Percentiles rank a stretch among this genome's conserved stretches.
phyloP scores from a whole-genome alignment of 2,797 vertebrate genomes.

The Glossophaga mutica region DNA sequence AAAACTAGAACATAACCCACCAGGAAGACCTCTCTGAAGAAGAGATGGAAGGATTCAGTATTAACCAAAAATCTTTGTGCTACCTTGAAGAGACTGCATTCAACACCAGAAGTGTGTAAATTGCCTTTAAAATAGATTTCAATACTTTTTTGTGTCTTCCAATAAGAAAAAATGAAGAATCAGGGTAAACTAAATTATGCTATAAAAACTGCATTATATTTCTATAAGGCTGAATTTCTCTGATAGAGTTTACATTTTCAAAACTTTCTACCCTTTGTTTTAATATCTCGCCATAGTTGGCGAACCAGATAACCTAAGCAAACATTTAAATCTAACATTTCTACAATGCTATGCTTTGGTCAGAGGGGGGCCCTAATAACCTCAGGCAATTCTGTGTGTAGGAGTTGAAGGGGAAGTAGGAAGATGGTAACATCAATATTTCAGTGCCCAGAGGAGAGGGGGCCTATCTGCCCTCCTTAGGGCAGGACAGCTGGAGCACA shows the following conservation, averaged over 20 bases:
- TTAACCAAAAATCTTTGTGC: neutral
- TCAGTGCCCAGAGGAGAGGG: neutral
- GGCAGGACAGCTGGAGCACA: neutral
- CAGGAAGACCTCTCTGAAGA: neutral
- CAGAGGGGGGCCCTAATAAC: neutral
- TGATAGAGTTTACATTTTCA: neutral
- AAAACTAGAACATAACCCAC: no score
- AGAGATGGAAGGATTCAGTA: neutral
- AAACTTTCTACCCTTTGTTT: neutral
- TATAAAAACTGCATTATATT: neutral
- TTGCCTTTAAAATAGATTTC: neutral
- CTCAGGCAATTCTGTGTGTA: neutral
- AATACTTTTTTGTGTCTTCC: neutral
- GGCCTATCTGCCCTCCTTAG: no score
- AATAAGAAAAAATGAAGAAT: neutral
- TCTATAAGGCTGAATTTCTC: neutral
- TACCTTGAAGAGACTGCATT: neutral
- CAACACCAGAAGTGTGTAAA: neutral
- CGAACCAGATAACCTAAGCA: neutral
- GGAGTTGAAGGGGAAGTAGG: neutral
- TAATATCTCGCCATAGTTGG: neutral
- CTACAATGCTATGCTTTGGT: neutral
- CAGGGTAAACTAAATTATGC: neutral
- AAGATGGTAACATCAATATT: neutral
- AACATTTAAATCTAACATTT: neutral